Evolutionary conservation across 2,113 vertebrate species (phyloP).

Genomic region (Sylvilagus bachmani): DNA sequence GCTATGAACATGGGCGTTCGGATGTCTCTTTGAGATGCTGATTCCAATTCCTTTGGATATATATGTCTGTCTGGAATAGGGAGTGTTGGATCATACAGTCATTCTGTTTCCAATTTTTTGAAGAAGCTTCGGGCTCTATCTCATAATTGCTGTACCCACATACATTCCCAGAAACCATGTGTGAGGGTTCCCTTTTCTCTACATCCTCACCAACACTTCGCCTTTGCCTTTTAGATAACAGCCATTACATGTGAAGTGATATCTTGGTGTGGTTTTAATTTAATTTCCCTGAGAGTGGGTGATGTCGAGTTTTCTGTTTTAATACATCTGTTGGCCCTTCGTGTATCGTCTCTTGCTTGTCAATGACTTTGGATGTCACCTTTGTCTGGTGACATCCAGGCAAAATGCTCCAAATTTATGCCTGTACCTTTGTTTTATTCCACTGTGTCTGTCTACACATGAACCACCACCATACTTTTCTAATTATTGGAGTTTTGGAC

Average conservation of each 20-base stretch:
- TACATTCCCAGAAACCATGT: not conserved
- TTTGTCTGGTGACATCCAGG: not conserved
- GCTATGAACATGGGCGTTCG: not conserved
- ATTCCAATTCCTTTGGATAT: conserved; percentile 8
- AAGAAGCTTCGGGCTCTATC: not conserved
- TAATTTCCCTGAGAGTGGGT: not conserved
- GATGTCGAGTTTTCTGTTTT: not conserved
- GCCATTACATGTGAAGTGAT: not conserved
- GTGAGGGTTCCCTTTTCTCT: not conserved
- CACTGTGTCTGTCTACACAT: not conserved
- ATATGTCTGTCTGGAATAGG: not conserved
- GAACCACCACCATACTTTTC: not conserved
- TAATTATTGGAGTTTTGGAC: conserved; percentile 26
- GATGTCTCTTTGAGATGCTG: not conserved
- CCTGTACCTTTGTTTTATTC: conserved; percentile 29
- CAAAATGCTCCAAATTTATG: not conserved
- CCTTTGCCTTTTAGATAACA: not conserved
- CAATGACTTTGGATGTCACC: not conserved
- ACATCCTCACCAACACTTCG: not conserved
- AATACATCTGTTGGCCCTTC: not conserved
- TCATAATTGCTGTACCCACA: not conserved
- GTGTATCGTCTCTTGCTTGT: not conserved
- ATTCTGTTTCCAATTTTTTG: conserved; percentile 22
- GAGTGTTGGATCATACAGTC: not conserved
- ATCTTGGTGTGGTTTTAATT: not conserved